phyloP scores from a whole-genome alignment of 2,888 invertebrate genomes.

The Diaphora mendica region DNA sequence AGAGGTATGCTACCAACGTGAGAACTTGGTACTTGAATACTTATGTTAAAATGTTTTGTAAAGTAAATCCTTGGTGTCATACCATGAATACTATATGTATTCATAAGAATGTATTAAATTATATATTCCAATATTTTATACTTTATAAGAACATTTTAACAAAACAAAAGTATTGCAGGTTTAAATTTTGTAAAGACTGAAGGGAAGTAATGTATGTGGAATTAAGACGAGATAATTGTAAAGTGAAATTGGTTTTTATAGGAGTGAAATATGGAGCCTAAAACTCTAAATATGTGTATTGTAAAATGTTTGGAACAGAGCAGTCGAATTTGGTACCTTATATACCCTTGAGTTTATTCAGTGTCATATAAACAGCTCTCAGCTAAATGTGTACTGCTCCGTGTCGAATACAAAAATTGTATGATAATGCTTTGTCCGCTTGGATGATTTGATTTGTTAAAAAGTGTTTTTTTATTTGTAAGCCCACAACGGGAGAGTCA shows the following conservation, averaged over 20 bases:
- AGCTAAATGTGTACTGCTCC: conserved; percentile 31
- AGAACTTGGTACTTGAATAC: conserved; percentile 34
- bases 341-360: conserved; percentile 4
- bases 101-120: neutral
- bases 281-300: conserved; percentile 46
- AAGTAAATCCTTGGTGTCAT: conserved; percentile 14
- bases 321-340: conserved; percentile 23
- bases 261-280: conserved; percentile 54
- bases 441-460: conserved; percentile 53
- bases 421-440: conserved; percentile 50
- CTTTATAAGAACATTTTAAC: conserved; percentile 20
- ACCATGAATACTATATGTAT: neutral
- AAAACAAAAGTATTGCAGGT: conserved; percentile 25
- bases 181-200: conserved; percentile 73
- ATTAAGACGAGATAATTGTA: conserved; percentile 53
- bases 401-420: conserved; percentile 35
- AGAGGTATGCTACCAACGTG: conserved; percentile 62
- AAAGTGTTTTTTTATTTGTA: conserved; percentile 53
- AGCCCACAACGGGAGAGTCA: conserved; percentile 52
- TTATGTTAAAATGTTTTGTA: conserved; percentile 38
- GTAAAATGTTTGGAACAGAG: conserved; percentile 35
- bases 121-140: neutral
- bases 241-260: conserved; percentile 63
- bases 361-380: conserved; percentile 12
- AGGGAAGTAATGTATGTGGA: conserved; percentile 56